Base-by-base conservation (phyloP, 1,140 invertebrate species). In the Solenopsis invicta region DNA sequence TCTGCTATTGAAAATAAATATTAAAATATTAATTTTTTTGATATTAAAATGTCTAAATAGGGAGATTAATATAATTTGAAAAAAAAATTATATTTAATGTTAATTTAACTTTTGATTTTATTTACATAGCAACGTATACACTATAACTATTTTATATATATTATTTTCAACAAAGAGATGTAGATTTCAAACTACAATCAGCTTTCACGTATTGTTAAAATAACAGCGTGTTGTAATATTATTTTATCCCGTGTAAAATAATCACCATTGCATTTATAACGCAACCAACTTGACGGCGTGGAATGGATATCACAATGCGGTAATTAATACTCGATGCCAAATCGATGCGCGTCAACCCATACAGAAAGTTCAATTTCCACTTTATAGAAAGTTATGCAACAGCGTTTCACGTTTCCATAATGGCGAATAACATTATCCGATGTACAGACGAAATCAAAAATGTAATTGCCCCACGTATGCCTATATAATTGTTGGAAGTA, bases 331-430 rank as follows among this genome's bases (percentile, higher is more conserved):
- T 75, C 56, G 54, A 72, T 48, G 21, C 41, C 56, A 61, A 75
- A 84, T 84, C 56, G 80, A 84, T 84, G 59, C 24, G 80, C 69
- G 80, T 84, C 69, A 84, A 84, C 67, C 45, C 71, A 69, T 50
- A 62, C 45, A 84, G 80, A 84, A 84, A 84, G 80, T 84, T 84
- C 54, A 84, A 84, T 84, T 62, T 75, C 69, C 80, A 84, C 80
- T 84, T 84, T 84, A 71, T 74, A 74, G 69, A 56, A 75, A 84
- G 80, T 62, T 84, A 45, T 24, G 80, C 29, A 84, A 75, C 52
- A 84, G 69, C 52, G 78, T 82, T 82, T 82, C 67, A 24, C 41
- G 54, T 84, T 84, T 84, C 80, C 69, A 75, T 75, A 84, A 84
- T 84, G 56, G 41, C 71, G 54, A 84, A 84, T 75, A 84, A 84